Evolutionary conservation across 2,888 invertebrate species (phyloP).

Genomic region (Philaethria dido): DNA sequence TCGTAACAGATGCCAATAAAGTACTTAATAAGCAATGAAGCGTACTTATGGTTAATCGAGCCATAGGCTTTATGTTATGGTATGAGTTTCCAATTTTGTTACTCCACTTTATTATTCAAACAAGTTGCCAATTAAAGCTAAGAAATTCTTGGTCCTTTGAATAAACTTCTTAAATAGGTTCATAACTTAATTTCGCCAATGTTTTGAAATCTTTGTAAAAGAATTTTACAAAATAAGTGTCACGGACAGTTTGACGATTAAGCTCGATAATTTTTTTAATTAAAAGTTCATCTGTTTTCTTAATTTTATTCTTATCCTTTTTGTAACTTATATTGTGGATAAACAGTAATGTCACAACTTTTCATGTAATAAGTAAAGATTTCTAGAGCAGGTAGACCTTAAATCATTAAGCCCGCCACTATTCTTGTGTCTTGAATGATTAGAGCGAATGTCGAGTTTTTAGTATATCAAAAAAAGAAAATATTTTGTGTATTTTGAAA

Average conservation of each 20-base stretch:
- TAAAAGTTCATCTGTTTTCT: conserved; percentile 55
- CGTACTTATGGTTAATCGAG: conserved; percentile 24
- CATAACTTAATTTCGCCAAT: conserved; percentile 29
- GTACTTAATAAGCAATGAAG: conserved; percentile 18
- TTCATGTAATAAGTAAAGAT: no score
- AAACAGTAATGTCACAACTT: background rate
- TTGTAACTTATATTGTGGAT: background rate
- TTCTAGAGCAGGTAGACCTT: no score
- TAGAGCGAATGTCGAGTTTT: no score
- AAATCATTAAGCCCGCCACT: no score
- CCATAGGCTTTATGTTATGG: conserved; percentile 12
- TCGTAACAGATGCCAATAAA: conserved; percentile 11
- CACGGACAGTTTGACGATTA: conserved; percentile 55
- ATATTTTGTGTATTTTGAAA: no score
- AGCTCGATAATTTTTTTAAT: conserved; percentile 54
- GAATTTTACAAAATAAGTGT: conserved; percentile 35
- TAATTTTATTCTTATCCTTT: conserved; percentile 10
- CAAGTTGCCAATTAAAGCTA: conserved; percentile 31
- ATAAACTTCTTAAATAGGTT: conserved; percentile 34
- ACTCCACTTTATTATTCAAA: conserved; percentile 30
- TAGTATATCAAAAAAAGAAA: no score
- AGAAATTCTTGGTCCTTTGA: conserved; percentile 29
- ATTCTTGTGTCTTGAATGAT: no score
- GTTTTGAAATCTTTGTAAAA: conserved; percentile 32
- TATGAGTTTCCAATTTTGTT: conserved; percentile 6